A percentile compares a stretch with the other conserved stretches of the same genome.
phyloP scores from a whole-genome alignment of 2,888 invertebrate species.

The Itoplectis maculator region DNA sequence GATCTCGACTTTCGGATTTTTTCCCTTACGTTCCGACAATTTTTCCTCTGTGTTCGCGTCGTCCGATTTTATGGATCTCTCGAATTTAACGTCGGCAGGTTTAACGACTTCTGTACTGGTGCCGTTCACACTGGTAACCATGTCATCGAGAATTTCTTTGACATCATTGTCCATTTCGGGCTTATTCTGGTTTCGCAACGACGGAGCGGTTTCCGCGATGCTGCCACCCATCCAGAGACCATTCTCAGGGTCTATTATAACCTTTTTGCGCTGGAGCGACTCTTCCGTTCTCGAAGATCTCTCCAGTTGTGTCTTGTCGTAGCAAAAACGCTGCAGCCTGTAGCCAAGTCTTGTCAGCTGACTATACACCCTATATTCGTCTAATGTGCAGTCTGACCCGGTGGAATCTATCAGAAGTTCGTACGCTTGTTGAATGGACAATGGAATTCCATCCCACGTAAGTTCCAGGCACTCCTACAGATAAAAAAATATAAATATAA shows the following conservation, averaged over 20 bases:
- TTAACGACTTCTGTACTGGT: slow-evolving; percentile 41
- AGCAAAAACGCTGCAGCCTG: slow-evolving; percentile 85
- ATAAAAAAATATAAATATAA: slow-evolving; percentile 30
- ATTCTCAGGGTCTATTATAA: slow-evolving; percentile 79
- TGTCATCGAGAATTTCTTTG: slow-evolving; percentile 60
- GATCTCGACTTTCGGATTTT: slow-evolving; percentile 75
- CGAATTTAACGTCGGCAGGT: slow-evolving; percentile 49
- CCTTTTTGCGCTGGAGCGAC: slow-evolving; percentile 74
- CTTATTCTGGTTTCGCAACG: slow-evolving; percentile 45
- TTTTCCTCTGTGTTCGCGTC: slow-evolving; percentile 34
- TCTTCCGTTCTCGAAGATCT: slow-evolving; percentile 67
- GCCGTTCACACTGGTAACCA: slow-evolving; percentile 62
- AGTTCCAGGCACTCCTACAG: slow-evolving; percentile 88
- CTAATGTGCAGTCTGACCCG: slow-evolving; percentile 81
- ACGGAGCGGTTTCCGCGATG: slow-evolving; percentile 15
- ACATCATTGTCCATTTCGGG: slow-evolving; percentile 46
- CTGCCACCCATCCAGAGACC: slow-evolving; percentile 77
- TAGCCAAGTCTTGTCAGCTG: slow-evolving; percentile 87
- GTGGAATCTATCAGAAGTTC: slow-evolving; percentile 84
- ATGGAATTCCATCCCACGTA: slow-evolving; percentile 86
- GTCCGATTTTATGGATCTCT: neutral
- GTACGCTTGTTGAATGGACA: slow-evolving; percentile 89
- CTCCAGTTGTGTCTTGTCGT: slow-evolving; percentile 70
- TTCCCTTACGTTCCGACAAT: slow-evolving; percentile 56
- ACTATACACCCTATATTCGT: slow-evolving; percentile 87